phyloP scores from a whole-genome alignment of 2,113 vertebrate species.

The Cebidichthys violaceus region DNA sequence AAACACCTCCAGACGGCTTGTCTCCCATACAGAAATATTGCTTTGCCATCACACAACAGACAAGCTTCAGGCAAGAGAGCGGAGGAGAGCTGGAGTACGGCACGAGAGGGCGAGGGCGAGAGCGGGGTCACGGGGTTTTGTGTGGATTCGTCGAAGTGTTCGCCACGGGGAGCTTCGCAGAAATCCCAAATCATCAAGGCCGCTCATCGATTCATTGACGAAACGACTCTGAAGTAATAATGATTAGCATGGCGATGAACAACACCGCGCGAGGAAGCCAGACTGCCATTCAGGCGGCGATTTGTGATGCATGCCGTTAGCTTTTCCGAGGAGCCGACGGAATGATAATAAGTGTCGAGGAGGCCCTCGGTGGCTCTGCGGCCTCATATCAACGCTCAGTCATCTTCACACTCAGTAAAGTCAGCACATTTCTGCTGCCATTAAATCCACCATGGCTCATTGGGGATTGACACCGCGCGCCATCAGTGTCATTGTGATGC shows the following conservation, averaged over 20 bases:
- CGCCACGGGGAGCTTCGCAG: constrained; percentile 11
- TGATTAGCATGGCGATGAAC: constrained; percentile 34
- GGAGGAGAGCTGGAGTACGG: constrained; percentile 33
- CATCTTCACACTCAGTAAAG: constrained; percentile 82
- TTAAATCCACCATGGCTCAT: constrained; percentile 78
- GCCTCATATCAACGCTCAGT: constrained; percentile 77
- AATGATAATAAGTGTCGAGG: constrained; percentile 64
- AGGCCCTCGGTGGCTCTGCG: constrained; percentile 55
- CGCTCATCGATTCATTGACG: constrained; percentile 50
- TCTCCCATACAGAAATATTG: constrained; percentile 50
- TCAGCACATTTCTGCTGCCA: constrained; percentile 78
- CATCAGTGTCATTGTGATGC: constrained; percentile 68
- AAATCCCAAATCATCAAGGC: constrained; percentile 58
- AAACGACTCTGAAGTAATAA: constrained; percentile 21
- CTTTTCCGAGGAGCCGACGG: constrained; percentile 57
- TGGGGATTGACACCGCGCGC: constrained; percentile 62
- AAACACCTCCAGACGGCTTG: constrained; percentile 26
- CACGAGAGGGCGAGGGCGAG: background rate
- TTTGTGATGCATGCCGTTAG: constrained; percentile 69
- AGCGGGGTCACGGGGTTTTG: constrained; percentile 27
- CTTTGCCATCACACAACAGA: constrained; percentile 45
- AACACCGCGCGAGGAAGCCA: background rate
- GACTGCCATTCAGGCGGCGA: constrained; percentile 23
- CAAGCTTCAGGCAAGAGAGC: constrained; percentile 42
- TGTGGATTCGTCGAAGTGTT: constrained; percentile 50